Evolutionary conservation across 2,113 vertebrate genomes (phyloP).

Genomic region (Zosterops hypoxanthus): DNA sequence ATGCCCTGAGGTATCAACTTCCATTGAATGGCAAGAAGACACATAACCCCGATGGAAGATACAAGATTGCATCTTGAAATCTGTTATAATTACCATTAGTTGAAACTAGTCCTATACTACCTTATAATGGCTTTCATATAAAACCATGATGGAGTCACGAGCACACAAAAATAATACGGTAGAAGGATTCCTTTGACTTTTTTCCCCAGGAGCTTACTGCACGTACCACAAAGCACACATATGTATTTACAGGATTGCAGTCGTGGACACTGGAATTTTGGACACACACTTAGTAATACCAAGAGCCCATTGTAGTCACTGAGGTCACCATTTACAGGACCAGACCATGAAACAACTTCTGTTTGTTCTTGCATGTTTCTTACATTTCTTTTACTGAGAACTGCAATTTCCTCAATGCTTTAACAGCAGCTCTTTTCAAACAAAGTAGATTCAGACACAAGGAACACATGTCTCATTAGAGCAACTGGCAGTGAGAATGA

Average conservation of each 20-base stretch:
- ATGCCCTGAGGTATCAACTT: neutral
- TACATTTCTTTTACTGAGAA: constrained; percentile 1
- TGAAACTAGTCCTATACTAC: neutral
- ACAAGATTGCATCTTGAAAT: neutral
- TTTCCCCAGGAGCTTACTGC: neutral
- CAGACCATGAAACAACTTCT: constrained; percentile 2
- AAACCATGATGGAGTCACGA: neutral
- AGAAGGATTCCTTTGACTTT: neutral
- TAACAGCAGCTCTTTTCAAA: constrained; percentile 26
- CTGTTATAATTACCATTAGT: neutral
- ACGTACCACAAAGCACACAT: neutral
- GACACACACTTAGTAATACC: neutral
- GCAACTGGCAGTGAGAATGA: neutral
- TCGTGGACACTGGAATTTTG: neutral
- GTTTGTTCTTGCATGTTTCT: neutral
- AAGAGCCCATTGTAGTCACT: neutral
- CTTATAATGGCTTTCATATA: neutral
- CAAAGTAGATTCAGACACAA: neutral
- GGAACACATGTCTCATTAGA: neutral
- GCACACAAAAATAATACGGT: neutral
- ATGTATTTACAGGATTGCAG: neutral
- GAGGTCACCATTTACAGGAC: neutral
- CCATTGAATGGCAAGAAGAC: neutral
- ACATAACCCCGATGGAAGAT: neutral
- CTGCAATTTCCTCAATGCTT: neutral